Evolutionary conservation across 1,140 invertebrate species (phyloP), one percentile per base, ranked within the genome.

Genomic region (Saccostrea glomerata): DNA sequence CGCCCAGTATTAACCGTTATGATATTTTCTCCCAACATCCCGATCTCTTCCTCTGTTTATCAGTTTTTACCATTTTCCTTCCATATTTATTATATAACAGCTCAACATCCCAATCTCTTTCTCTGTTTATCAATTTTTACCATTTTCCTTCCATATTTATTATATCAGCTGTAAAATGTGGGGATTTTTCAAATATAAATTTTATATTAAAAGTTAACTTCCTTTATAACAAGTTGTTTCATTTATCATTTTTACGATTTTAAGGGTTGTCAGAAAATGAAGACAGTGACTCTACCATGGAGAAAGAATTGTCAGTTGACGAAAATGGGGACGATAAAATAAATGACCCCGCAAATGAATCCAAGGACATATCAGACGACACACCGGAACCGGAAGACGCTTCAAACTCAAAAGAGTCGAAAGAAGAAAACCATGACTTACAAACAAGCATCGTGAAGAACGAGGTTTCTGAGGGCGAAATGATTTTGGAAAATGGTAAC

Each of bases 401-500:
- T 63, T 63, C 25, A 17, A 40, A 25, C 30, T 77, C 25, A 77
- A 30, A 77, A 11, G 70, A 30, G 70, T 77, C 70, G 15, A 82
- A 86, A 55, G 87, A 30, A 25, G 82, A 85, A 30, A 36, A 86
- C 17, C 55, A 86, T 11, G 85, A 77, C n/a, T 54, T 73, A 58
- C 5, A 30, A 63, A 60, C 66, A 55, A 70, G 60, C 17, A 40
- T 85, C 66, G 83, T 56, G 40, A 54, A 60, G n/a, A 85, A 55
- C 56, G 88, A 87, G 66, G 82, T 85, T 30, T 77, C 12, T 82
- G 88, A 55, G 91, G 89, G 63, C 9, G 54, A 84, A 58, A 84
- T 58, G 23, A 84, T 84, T 84, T 83, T 93, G 40, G 89, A 91
- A 82, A 91, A 25, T 77, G 23, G 70, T 84, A 56, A 84, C 40